Conservation (phyloP, 2,797 vertebrate genomes). For the Euthynnus affinis region DNA sequence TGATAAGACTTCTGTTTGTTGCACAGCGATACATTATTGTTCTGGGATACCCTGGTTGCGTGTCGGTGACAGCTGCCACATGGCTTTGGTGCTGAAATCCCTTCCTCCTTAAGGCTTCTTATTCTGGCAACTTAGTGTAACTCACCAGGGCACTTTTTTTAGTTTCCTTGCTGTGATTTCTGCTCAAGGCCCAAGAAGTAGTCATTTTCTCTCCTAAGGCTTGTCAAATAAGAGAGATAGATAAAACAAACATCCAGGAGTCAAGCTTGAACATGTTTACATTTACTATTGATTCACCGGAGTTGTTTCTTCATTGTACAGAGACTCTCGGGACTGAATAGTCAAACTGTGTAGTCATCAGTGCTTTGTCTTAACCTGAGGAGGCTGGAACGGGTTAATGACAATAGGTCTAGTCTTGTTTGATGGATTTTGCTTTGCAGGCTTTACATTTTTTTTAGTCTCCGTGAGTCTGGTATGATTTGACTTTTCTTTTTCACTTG, state of each 20-base stretch:
- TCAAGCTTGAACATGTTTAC: neutral
- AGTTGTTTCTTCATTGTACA: neutral
- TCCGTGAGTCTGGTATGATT: neutral
- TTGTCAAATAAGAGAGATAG: neutral
- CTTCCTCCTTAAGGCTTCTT: slow-evolving; percentile 80
- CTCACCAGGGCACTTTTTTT: slow-evolving; percentile 53
- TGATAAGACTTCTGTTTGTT: slow-evolving; percentile 51
- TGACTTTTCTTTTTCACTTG: neutral
- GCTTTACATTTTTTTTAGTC: neutral
- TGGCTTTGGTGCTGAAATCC: slow-evolving; percentile 85
- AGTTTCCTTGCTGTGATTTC: slow-evolving; percentile 54
- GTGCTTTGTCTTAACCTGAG: neutral
- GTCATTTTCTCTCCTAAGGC: neutral
- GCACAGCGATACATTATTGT: slow-evolving; percentile 33
- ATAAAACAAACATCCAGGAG: neutral
- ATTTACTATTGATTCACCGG: neutral
- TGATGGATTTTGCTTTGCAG: slow-evolving; percentile 5
- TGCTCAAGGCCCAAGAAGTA: neutral
- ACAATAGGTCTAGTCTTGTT: neutral
- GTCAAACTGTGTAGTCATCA: neutral
- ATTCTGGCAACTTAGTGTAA: slow-evolving; percentile 68
- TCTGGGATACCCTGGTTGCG: slow-evolving; percentile 43
- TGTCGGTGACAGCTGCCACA: slow-evolving; percentile 81
- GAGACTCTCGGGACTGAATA: neutral
- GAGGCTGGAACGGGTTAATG: neutral